phyloP scores from a whole-genome alignment of 2,888 invertebrate species.

The Daptonema setosum region DNA sequence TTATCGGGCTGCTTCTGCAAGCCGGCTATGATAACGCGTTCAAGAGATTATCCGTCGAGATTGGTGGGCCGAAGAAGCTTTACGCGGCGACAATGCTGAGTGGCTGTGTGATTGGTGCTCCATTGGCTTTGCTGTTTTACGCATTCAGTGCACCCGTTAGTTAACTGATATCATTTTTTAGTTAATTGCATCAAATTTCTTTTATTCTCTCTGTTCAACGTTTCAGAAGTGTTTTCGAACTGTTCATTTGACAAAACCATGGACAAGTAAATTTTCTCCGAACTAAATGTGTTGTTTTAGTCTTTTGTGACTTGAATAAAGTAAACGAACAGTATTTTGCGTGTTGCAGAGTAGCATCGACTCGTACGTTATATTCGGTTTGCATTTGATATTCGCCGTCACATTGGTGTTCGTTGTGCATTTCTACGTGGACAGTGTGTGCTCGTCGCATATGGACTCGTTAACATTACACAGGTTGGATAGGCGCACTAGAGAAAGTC shows the following conservation, averaged over 20 bases:
- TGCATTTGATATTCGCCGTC: neutral
- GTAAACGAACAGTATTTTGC: neutral
- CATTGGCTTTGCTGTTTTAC: neutral
- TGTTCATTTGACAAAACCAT: too few species aligned
- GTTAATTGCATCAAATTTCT: too few species aligned
- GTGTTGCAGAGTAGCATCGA: neutral
- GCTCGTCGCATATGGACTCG: slow-evolving; percentile 26
- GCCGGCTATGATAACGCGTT: slow-evolving; percentile 30
- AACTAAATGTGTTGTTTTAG: too few species aligned
- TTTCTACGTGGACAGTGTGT: slow-evolving; percentile 33
- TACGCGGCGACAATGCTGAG: slow-evolving; percentile 33
- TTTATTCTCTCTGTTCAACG: too few species aligned
- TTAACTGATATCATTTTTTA: too few species aligned
- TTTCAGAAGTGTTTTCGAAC: too few species aligned
- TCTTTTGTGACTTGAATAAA: neutral
- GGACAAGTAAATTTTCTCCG: too few species aligned
- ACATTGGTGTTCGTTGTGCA: slow-evolving; percentile 32
- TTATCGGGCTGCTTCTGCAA: slow-evolving; percentile 30
- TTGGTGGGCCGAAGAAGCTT: slow-evolving; percentile 35
- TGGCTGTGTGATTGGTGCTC: neutral
- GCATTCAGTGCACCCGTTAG: too few species aligned
- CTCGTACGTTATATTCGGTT: neutral
- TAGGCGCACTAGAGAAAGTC: too few species aligned
- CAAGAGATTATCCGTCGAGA: slow-evolving; percentile 32
- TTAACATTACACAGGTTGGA: slow-evolving; percentile 2